phyloP scores from a whole-genome alignment of 2,888 invertebrate species.

The Galeruca laticollis region DNA sequence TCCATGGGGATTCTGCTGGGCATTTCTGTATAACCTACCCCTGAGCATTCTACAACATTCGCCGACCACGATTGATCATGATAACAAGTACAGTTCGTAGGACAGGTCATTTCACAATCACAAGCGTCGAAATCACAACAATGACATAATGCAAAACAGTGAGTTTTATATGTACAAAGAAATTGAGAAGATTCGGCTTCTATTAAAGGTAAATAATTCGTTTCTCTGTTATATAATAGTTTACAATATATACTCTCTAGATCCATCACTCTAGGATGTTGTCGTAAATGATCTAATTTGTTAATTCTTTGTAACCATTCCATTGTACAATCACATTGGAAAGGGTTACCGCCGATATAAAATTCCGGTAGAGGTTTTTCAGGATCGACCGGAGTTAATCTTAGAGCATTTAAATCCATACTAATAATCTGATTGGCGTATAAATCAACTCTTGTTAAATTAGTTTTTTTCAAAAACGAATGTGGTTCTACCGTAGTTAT shows the following conservation, averaged over 20 bases:
- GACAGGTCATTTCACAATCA: conserved; percentile 98
- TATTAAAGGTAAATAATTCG: conserved; percentile 85
- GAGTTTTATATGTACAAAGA: conserved; percentile 91
- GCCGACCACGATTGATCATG: conserved; percentile 94
- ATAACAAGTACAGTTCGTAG: conserved; percentile 93
- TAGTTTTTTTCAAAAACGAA: conserved; percentile 89
- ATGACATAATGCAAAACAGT: conserved; percentile 94
- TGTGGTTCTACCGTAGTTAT: conserved; percentile 88
- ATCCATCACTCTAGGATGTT: conserved; percentile 92
- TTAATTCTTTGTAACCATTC: conserved; percentile 95
- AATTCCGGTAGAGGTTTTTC: conserved; percentile 86
- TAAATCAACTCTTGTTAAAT: conserved; percentile 90
- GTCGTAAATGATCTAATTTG: conserved; percentile 82
- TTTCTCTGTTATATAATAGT: conserved; percentile 85
- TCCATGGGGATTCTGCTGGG: conserved; percentile 94
- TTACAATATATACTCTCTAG: conserved; percentile 91
- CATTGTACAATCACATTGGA: conserved; percentile 95
- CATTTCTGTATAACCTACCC: conserved; percentile 83
- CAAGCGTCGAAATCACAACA: conserved; percentile 98
- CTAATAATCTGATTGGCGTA: conserved; percentile 92
- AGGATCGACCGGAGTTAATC: conserved; percentile 83
- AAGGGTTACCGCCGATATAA: conserved; percentile 94
- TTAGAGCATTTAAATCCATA: conserved; percentile 89
- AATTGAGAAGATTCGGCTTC: conserved; percentile 92
- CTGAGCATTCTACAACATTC: conserved; percentile 92